Conservation (phyloP, 2,888 invertebrate genomes). For the Nycteola revayana region DNA sequence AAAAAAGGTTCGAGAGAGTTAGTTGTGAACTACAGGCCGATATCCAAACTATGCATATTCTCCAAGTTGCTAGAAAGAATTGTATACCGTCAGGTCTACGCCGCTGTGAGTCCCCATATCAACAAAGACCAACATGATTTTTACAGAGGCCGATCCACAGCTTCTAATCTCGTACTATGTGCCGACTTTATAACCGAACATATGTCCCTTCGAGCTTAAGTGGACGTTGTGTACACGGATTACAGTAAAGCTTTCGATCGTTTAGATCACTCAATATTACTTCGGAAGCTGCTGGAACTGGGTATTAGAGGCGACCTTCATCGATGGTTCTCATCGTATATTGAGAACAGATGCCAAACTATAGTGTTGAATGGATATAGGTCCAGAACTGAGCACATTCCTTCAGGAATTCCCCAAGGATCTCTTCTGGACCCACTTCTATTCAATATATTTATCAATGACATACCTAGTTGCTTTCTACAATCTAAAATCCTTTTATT, state of each 20-base stretch:
- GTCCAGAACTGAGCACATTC: not conserved
- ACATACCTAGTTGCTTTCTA: not conserved
- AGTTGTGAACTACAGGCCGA: constrained; percentile 2
- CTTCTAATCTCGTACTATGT: not conserved
- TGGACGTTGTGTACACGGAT: constrained; percentile 2
- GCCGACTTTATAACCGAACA: not conserved
- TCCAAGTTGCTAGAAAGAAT: not conserved
- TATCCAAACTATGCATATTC: not conserved
- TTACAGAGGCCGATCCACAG: too few relatives aligned
- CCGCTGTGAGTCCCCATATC: not conserved
- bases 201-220: not conserved
- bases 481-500: not conserved
- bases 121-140: constrained; percentile 2
- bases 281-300: not conserved
- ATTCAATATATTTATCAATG: too few relatives aligned
- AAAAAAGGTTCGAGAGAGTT: not conserved
- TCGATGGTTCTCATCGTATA: not conserved
- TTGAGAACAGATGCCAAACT: constrained; percentile 1
- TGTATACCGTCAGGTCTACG: not conserved
- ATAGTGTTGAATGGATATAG: constrained; percentile 1
- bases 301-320: not conserved
- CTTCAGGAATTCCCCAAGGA: constrained; percentile 1
- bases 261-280: too few relatives aligned
- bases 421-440: too few relatives aligned
- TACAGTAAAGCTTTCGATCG: too few relatives aligned